Percentiles rank a stretch among this genome's conserved stretches.
Conservation (phyloP, 2,113 vertebrate species). For the Thymallus thymallus region DNA sequence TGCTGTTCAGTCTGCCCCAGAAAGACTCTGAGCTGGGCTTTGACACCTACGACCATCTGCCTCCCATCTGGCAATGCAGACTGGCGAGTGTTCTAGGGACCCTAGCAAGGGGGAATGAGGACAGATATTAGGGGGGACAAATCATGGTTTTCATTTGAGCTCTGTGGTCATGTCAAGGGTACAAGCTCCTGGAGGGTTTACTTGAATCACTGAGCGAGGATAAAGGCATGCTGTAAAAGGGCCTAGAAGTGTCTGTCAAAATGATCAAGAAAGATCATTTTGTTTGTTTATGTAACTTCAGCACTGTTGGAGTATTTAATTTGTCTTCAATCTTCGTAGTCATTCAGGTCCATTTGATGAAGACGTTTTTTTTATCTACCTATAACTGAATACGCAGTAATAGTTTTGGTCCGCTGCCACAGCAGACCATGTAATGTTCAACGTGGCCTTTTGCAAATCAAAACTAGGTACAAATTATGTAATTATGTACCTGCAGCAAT, state of each 20-base stretch:
- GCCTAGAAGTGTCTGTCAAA: constrained; percentile 24
- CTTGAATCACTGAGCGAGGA: neutral
- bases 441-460: neutral
- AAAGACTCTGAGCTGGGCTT: constrained; percentile 79
- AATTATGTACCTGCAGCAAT: neutral
- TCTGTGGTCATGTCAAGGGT: neutral
- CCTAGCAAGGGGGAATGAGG: constrained; percentile 25
- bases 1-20: constrained; percentile 82
- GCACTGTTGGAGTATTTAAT: neutral
- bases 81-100: constrained; percentile 68
- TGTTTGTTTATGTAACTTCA: constrained; percentile 13
- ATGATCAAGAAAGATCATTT: constrained; percentile 19
- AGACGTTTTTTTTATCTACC: neutral
- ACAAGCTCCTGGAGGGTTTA: neutral
- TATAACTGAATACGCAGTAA: neutral
- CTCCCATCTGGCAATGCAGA: constrained; percentile 76
- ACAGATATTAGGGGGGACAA: too few relatives aligned
- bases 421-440: neutral
- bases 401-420: neutral
- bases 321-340: neutral
- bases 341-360: too few relatives aligned
- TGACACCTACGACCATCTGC: constrained; percentile 82
- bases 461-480: neutral
- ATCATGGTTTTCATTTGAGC: neutral
- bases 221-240: constrained; percentile 19